Conservation (phyloP, 2,797 vertebrate genomes). For the Propithecus perrieri region DNA sequence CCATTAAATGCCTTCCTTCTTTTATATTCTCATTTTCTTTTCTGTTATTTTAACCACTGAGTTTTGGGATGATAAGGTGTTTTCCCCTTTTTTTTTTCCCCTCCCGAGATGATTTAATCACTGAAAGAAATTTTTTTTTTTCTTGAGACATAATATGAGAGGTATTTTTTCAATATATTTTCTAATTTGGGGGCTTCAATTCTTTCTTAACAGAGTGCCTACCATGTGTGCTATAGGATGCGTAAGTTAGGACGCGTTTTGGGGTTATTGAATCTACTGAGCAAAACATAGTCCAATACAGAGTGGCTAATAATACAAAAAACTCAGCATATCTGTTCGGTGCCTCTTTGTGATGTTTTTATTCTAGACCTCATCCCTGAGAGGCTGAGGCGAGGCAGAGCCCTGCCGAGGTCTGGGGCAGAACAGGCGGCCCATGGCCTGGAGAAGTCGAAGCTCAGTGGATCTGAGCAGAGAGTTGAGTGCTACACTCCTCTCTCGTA, state of each 20-base stretch:
- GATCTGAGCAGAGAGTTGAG: background rate
- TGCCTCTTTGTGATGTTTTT: background rate
- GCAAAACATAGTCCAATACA: background rate
- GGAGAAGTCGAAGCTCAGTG: background rate
- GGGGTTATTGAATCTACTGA: background rate
- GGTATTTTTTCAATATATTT: background rate
- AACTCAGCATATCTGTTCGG: background rate
- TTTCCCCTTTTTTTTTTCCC: background rate
- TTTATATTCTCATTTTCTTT: conserved; percentile 38
- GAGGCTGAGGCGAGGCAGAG: background rate
- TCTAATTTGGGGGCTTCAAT: background rate
- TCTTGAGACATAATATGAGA: background rate
- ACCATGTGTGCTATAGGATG: background rate
- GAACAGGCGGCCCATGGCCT: background rate
- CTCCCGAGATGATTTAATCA: background rate
- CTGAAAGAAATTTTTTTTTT: background rate
- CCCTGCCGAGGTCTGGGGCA: background rate
- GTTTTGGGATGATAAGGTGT: background rate
- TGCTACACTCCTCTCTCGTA: background rate
- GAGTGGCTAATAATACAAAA: background rate
- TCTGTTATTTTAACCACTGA: conserved; percentile 13
- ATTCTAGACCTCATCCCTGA: background rate
- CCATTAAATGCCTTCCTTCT: background rate
- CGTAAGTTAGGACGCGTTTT: background rate
- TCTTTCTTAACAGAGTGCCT: background rate